phyloP scores from a whole-genome alignment of 2,888 invertebrate genomes.

The Capitulum mitella region DNA sequence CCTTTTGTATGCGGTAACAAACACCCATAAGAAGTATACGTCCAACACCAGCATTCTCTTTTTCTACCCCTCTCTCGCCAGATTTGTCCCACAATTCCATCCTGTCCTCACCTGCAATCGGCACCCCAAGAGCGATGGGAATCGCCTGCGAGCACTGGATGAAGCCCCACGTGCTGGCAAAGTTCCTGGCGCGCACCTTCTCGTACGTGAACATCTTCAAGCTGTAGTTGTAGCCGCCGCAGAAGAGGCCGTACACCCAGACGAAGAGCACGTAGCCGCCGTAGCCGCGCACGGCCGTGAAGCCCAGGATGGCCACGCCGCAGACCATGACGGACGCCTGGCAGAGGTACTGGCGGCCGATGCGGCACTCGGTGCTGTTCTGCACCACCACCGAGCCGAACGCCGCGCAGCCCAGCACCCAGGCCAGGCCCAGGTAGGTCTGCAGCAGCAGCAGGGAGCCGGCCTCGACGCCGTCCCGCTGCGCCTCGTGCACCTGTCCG shows the following conservation, averaged over 20 bases:
- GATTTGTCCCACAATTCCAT: not conserved
- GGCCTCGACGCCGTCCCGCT: conserved; percentile 61
- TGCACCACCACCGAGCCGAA: conserved; percentile 76
- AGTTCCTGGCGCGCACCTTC: conserved; percentile 73
- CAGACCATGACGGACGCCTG: conserved; percentile 71
- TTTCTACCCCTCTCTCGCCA: not conserved
- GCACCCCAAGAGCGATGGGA: conserved; percentile 74
- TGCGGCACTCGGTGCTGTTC: conserved; percentile 73
- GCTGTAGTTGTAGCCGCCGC: conserved; percentile 80
- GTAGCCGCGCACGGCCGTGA: conserved; percentile 67
- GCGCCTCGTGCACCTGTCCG: conserved; percentile 63
- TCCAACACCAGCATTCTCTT: too few relatives aligned
- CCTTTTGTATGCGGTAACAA: too few relatives aligned
- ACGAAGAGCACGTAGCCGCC: conserved; percentile 60
- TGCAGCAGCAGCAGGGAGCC: conserved; percentile 59
- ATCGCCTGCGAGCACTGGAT: conserved; percentile 79
- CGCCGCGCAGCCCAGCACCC: conserved; percentile 70
- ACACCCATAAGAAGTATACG: too few relatives aligned
- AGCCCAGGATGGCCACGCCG: conserved; percentile 65
- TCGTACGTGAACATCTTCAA: conserved; percentile 85
- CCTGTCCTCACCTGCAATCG: conserved; percentile 58
- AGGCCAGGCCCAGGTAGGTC: conserved; percentile 70
- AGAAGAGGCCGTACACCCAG: conserved; percentile 70
- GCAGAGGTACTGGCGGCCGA: conserved; percentile 75
- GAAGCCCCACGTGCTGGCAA: conserved; percentile 81